Percentiles rank a stretch among this genome's conserved stretches.
phyloP scores from a whole-genome alignment of 1,140 invertebrate species.

The Pseudobourletiella spinata region DNA sequence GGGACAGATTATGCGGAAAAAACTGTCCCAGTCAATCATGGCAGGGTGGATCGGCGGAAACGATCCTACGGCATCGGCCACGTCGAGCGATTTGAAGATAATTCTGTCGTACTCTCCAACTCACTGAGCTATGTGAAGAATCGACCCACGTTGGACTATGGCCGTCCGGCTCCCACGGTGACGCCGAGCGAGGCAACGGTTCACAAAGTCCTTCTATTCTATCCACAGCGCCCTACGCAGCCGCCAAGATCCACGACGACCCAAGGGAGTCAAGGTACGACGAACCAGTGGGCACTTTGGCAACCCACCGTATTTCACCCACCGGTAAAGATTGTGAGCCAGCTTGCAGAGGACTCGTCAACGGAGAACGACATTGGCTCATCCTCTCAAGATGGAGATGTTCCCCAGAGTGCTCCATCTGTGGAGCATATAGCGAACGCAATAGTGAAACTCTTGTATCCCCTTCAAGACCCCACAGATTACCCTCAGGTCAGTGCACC shows the following conservation, averaged over 20 bases:
- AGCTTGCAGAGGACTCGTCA: neutral
- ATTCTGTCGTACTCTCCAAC: neutral
- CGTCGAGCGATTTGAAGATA: neutral
- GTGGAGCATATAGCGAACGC: conserved; percentile 28
- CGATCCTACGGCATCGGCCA: neutral
- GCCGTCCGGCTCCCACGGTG: neutral
- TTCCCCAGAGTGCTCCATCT: neutral
- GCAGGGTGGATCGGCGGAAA: too few relatives aligned
- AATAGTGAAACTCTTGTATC: conserved; percentile 22
- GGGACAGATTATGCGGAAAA: too few relatives aligned
- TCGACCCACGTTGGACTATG: neutral
- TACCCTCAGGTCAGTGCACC: neutral
- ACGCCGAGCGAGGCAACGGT: conserved; percentile 16
- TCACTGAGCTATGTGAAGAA: neutral
- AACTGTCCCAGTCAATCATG: too few relatives aligned
- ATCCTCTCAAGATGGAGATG: neutral
- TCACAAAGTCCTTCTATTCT: conserved; percentile 17
- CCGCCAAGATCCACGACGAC: neutral
- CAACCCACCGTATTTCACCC: neutral
- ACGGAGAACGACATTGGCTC: neutral
- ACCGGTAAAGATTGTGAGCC: neutral
- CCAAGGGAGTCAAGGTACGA: too few relatives aligned
- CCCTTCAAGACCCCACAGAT: too few relatives aligned
- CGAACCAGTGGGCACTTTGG: neutral
- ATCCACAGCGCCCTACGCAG: neutral